These are phyloP conservation scores for Melieria picta DNA, from an alignment of 2,888 invertebrate species.

Conservation along the genomic window DNA sequence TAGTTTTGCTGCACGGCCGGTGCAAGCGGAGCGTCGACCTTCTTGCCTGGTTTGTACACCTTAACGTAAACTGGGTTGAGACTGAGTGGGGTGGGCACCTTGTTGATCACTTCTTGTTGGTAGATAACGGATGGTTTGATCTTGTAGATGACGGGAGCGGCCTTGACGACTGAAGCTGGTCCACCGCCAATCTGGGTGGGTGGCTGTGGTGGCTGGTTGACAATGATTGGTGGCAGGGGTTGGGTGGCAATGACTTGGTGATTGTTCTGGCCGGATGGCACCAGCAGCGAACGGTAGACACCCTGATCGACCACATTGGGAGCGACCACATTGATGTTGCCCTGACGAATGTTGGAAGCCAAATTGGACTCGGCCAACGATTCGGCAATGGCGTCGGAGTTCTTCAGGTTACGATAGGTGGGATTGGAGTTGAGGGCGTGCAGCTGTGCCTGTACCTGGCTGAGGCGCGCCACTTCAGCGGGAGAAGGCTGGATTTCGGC, in stretches of 20 bases:
- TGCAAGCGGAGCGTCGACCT: slow-evolving; percentile 54
- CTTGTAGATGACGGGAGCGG: slow-evolving; percentile 62
- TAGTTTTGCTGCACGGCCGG: slow-evolving; percentile 55
- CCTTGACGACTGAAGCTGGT: slow-evolving; percentile 60
- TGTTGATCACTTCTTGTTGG: slow-evolving; percentile 63
- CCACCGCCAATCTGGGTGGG: slow-evolving; percentile 59
- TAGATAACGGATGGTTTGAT: slow-evolving; percentile 62
- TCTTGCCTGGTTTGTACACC: slow-evolving; percentile 64
- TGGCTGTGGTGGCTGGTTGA: slow-evolving; percentile 60
- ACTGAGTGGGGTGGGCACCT: slow-evolving; percentile 61
- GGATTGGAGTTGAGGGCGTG: slow-evolving; percentile 54
- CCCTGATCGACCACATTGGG: slow-evolving; percentile 60
- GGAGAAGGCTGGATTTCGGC: slow-evolving; percentile 55
- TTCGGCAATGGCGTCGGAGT: slow-evolving; percentile 61
- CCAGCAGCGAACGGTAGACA: slow-evolving; percentile 58
- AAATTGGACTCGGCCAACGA: slow-evolving; percentile 56
- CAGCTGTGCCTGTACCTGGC: slow-evolving; percentile 55
- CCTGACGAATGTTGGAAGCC: slow-evolving; percentile 60
- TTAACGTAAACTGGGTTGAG: slow-evolving; percentile 64
- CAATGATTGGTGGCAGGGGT: slow-evolving; percentile 60
- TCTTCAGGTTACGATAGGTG: slow-evolving; percentile 56
- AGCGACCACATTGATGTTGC: slow-evolving; percentile 58
- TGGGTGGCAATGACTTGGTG: slow-evolving; percentile 60
- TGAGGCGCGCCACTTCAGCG: slow-evolving; percentile 54
- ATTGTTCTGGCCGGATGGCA: slow-evolving; percentile 58